phyloP scores from a whole-genome alignment of 2,113 vertebrate species.

The Micronisus gabar region DNA sequence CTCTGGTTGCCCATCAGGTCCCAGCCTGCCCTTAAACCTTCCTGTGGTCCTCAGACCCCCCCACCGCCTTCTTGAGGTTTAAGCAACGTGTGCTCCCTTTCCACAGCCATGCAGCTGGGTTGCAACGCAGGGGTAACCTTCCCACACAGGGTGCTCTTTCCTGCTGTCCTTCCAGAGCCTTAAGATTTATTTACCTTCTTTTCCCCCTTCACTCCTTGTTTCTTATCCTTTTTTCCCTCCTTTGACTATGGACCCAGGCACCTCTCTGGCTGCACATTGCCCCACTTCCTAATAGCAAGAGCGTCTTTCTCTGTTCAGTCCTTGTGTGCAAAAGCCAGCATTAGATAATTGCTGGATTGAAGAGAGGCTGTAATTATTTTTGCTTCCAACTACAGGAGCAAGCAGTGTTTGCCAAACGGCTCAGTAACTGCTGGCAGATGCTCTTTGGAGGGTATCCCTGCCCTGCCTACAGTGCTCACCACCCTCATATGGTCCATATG shows the following conservation, averaged over 20 bases:
- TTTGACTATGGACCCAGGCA: fast-evolving
- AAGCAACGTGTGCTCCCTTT: fast-evolving
- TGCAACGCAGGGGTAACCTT: fast-evolving
- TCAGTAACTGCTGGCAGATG: not conserved
- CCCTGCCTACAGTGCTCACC: not conserved
- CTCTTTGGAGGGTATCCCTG: not conserved
- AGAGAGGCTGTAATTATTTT: slow-evolving; percentile 40
- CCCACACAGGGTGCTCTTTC: fast-evolving
- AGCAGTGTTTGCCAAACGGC: not conserved
- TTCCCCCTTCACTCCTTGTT: not conserved
- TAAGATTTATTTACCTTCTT: not conserved
- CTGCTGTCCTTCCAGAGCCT: not conserved
- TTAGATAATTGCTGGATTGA: not conserved
- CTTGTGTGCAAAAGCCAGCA: not conserved
- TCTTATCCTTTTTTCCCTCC: not conserved
- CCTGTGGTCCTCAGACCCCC: fast-evolving
- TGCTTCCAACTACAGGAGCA: not conserved
- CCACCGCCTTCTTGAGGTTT: not conserved
- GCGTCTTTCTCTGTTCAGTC: not conserved
- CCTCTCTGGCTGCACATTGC: not conserved
- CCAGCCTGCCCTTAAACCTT: not conserved
- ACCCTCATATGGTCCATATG: fast-evolving
- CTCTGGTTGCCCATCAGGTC: fast-evolving
- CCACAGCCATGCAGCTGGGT: fast-evolving
- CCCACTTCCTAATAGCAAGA: fast-evolving